Evolutionary conservation across 2,888 invertebrate species (phyloP).

Genomic region (Catocala fraxini): DNA sequence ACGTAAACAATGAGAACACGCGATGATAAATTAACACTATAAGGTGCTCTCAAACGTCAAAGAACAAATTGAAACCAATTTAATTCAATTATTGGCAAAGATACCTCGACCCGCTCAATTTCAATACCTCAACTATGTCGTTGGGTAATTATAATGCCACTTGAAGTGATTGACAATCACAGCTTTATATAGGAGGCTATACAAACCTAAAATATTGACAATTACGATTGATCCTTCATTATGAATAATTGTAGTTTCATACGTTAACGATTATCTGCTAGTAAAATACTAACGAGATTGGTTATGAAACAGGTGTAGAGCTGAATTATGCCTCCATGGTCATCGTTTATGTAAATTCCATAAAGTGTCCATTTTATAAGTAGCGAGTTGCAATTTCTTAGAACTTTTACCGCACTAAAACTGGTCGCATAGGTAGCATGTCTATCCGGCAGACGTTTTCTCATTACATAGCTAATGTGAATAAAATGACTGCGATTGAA

Average conservation of each 20-base stretch:
- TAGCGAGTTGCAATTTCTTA: slow-evolving; percentile 22
- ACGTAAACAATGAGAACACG: slow-evolving; percentile 27
- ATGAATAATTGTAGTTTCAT: background rate
- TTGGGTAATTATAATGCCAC: background rate
- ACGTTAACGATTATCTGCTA: too few species aligned
- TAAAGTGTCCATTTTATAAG: slow-evolving; percentile 6
- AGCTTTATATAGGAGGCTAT: background rate
- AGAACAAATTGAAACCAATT: slow-evolving; percentile 21
- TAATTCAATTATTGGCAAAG: slow-evolving; percentile 19
- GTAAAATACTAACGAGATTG: background rate
- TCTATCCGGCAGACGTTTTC: slow-evolving; percentile 62
- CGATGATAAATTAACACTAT: background rate
- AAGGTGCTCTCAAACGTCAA: slow-evolving; percentile 10
- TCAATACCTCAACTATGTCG: slow-evolving; percentile 2
- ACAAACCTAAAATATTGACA: background rate
- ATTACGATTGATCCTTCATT: background rate
- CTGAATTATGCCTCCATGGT: slow-evolving; percentile 1
- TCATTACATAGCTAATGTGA: slow-evolving; percentile 76
- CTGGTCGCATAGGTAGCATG: slow-evolving; percentile 44
- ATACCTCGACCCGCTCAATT: slow-evolving; percentile 10
- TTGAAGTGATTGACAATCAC: slow-evolving; percentile 1
- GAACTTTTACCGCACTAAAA: slow-evolving; percentile 51
- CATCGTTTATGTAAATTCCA: slow-evolving; percentile 2
- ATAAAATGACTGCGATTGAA: slow-evolving; percentile 76
- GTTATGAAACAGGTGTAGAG: background rate